phyloP scores from a whole-genome alignment of 2,797 vertebrate genomes.

The Halcyon badia region DNA sequence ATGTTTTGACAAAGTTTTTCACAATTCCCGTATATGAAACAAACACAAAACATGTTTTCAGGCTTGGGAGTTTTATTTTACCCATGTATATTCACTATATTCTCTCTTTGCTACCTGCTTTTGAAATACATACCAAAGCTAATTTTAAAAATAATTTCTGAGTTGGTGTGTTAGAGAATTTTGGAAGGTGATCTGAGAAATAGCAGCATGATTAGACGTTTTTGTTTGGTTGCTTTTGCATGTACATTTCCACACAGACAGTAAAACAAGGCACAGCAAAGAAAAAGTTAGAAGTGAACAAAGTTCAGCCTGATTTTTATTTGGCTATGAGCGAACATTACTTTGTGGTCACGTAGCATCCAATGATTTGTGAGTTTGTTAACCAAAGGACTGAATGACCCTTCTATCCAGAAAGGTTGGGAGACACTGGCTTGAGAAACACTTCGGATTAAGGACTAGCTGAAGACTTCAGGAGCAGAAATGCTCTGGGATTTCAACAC shows the following conservation, averaged over 20 bases:
- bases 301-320: background rate
- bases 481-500: background rate
- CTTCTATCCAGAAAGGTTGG: background rate
- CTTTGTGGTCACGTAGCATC: background rate
- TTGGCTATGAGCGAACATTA: background rate
- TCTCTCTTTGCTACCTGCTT: background rate
- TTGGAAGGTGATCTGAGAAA: conserved; percentile 4
- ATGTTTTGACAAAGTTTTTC: background rate
- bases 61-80: background rate
- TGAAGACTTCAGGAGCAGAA: background rate
- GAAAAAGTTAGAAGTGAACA: background rate
- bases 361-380: background rate
- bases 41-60: background rate
- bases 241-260: accelerated
- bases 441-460: background rate
- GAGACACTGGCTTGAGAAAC: background rate
- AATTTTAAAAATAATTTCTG: background rate
- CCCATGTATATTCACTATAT: background rate
- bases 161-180: background rate
- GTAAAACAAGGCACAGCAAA: background rate
- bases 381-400: background rate
- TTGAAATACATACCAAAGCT: background rate
- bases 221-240: background rate
- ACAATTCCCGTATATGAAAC: background rate
- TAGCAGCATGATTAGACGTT: background rate